phyloP scores from a whole-genome alignment of 2,888 invertebrate species.

The Blastobasis lacticolella region DNA sequence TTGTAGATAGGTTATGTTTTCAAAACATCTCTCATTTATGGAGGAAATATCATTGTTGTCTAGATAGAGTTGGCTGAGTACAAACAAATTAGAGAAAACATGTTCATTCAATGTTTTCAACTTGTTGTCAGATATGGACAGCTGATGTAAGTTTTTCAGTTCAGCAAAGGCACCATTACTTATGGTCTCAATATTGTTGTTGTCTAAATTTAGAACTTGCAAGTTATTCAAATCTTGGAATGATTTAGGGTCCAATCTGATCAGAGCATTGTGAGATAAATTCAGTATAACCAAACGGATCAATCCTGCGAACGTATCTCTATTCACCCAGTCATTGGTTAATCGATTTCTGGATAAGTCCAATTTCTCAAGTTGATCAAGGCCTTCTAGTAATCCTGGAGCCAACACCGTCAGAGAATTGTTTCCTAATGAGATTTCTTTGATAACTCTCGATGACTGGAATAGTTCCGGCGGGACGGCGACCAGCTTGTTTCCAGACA shows the following conservation, averaged over 20 bases:
- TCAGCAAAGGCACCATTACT: conserved; percentile 83
- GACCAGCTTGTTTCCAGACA: conserved; percentile 86
- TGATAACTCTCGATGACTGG: conserved; percentile 79
- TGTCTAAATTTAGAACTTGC: conserved; percentile 82
- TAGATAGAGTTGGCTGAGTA: conserved; percentile 81
- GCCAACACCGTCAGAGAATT: conserved; percentile 86
- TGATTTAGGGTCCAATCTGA: conserved; percentile 80
- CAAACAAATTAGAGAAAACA: conserved; percentile 82
- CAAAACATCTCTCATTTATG: conserved; percentile 81
- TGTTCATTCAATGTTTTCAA: conserved; percentile 78
- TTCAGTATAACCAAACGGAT: conserved; percentile 83
- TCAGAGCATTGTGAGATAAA: conserved; percentile 81
- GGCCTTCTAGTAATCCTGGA: conserved; percentile 81
- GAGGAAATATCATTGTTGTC: conserved; percentile 81
- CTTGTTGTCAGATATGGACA: conserved; percentile 82
- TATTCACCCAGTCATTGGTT: conserved; percentile 83
- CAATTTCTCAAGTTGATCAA: conserved; percentile 81
- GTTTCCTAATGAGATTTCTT: conserved; percentile 83
- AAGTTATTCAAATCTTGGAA: conserved; percentile 84
- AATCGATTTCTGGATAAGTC: conserved; percentile 84
- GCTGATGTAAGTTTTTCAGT: conserved; percentile 82
- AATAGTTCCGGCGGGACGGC: conserved; percentile 87
- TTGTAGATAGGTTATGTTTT: conserved; percentile 84
- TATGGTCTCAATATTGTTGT: conserved; percentile 81
- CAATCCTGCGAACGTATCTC: conserved; percentile 84